Percentiles rank a stretch among this genome's conserved stretches.
Conservation (phyloP, 2,797 vertebrate species). For the Apodemus agrarius region DNA sequence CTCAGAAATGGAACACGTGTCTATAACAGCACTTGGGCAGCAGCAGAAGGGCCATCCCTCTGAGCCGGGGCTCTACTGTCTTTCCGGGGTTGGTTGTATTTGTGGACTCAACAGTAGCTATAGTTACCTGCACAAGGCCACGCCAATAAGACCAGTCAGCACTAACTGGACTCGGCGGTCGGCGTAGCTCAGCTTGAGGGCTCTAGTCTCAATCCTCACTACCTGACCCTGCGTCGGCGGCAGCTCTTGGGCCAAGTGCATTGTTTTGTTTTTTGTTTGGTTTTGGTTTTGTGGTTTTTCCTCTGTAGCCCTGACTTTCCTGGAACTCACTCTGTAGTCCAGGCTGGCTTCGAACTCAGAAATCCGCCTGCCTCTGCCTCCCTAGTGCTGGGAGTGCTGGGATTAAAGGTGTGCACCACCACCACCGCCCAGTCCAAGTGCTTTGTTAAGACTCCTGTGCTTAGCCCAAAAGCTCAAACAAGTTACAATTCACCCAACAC, state of each 20-base stretch:
- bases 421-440: too few relatives aligned
- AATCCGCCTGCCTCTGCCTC: too few relatives aligned
- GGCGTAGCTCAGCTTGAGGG: not conserved
- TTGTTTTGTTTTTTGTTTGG: too few relatives aligned
- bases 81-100: not conserved
- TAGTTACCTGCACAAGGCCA: not conserved
- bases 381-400: too few relatives aligned
- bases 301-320: too few relatives aligned
- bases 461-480: too few relatives aligned
- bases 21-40: not conserved
- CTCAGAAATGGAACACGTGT: not conserved
- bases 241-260: not conserved
- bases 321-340: too few relatives aligned
- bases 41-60: not conserved
- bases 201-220: not conserved
- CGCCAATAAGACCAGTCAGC: not conserved
- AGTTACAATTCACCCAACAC: too few relatives aligned
- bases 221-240: not conserved
- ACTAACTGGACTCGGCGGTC: not conserved
- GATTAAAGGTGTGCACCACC: too few relatives aligned
- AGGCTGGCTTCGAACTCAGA: too few relatives aligned
- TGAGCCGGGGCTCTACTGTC: not conserved
- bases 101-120: not conserved
- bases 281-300: too few relatives aligned
- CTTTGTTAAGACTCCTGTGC: too few relatives aligned